phyloP scores from a whole-genome alignment of 2,888 invertebrate genomes.

The Lasioglossum leucozonium region DNA sequence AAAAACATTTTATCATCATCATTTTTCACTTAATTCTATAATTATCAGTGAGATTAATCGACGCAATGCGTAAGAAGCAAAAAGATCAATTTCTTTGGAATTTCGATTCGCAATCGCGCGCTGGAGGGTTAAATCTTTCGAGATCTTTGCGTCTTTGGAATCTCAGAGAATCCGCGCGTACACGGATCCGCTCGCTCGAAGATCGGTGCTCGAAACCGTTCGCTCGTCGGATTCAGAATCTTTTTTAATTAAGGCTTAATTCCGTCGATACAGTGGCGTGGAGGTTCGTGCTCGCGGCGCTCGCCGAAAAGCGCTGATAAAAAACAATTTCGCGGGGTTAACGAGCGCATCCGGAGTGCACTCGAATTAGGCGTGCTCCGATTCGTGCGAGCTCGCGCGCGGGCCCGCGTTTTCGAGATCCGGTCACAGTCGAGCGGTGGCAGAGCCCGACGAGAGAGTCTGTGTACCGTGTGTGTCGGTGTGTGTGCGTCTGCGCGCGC shows the following conservation, averaged over 20 bases:
- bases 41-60: too few species aligned
- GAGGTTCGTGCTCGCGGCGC: background rate
- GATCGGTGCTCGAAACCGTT: background rate
- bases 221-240: background rate
- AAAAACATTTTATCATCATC: too few species aligned
- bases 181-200: background rate
- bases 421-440: slow-evolving; percentile 33
- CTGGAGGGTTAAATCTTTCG: background rate
- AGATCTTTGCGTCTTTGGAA: background rate
- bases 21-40: too few species aligned
- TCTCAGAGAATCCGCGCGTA: background rate
- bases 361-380: slow-evolving; percentile 12
- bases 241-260: slow-evolving; percentile 1
- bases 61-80: too few species aligned
- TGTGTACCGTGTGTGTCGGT: too few species aligned
- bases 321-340: background rate
- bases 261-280: background rate
- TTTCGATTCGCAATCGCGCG: too few species aligned
- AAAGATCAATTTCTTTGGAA: too few species aligned
- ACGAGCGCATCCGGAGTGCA: slow-evolving; percentile 1
- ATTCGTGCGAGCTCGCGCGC: background rate
- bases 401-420: background rate
- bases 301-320: background rate
- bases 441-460: background rate
- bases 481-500: too few species aligned